Base-by-base conservation (phyloP, 2,113 vertebrate genomes). In the Pica pica region DNA sequence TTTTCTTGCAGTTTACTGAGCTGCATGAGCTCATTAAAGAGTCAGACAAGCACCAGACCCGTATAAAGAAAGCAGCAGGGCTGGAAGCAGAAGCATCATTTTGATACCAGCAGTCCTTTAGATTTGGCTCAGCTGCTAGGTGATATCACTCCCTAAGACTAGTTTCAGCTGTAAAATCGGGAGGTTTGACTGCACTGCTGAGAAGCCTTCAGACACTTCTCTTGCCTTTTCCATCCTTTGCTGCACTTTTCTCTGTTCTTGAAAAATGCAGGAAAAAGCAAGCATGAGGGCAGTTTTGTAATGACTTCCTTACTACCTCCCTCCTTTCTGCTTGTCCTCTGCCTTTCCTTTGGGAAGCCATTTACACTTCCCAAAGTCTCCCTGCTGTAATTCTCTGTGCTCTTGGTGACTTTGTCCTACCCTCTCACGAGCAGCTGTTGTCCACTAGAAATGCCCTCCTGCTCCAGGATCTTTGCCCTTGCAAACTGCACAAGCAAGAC, bases 1-100 rank as follows among this genome's bases (percentile, higher is more conserved):
- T 92, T 90, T 94, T 91, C 61, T 68, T 75, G 59, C 63, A n/a
- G n/a, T 85, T 89, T 93, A 52, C 60, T 71, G 49, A 93, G 49
- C 78, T 87, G 90, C 70, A 52, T 20, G 84, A 95, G 57, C 87
- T 82, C 73, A 65, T 61, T 44, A 75, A 71, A 78, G 57, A 77
- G 65, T 61, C 92, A 84, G 84, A 71, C 33, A 64, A 84, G 39
- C 81, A 87, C 27, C 87, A 84, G 81, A 56, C 11, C 69, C 7
- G 15, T 28, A 56, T 74, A 82, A 60, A 82, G 89, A 60, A 59
- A 85, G 81, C 78, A 75, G 84, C 69, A 90, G 41, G 64, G 35
- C 81, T 47, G 44, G 53, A 50, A 90, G 79, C 75, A 83, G 65
- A 90, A 59, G 53, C 17, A 57, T 78, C 77, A 73, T 81, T 92